Conservation (phyloP, 1,140 invertebrate species). For the Melitaea cinxia region DNA sequence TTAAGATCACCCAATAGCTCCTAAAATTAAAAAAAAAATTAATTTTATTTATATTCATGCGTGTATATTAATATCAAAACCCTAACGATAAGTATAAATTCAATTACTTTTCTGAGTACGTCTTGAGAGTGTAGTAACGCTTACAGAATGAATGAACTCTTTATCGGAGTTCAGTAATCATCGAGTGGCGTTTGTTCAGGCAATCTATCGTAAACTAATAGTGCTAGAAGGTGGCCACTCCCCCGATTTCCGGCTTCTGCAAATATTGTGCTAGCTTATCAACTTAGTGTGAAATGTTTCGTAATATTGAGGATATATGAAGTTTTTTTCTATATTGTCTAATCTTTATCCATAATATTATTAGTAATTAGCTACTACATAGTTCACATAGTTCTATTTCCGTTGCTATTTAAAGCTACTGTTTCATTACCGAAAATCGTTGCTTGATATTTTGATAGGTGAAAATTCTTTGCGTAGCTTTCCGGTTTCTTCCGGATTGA, state of each 20-base stretch:
- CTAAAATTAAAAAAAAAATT: too few relatives aligned
- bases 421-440: too few relatives aligned
- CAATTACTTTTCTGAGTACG: not conserved
- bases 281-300: conserved; percentile 6
- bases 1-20: too few relatives aligned
- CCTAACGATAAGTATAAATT: not conserved
- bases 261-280: conserved; percentile 50
- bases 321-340: not conserved
- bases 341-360: too few relatives aligned
- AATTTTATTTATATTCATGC: not conserved
- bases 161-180: conserved; percentile 40
- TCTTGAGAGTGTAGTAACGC: not conserved
- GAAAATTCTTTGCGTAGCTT: too few relatives aligned
- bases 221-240: conserved; percentile 34
- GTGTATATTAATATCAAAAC: not conserved
- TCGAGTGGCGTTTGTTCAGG: conserved; percentile 39
- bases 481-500: too few relatives aligned
- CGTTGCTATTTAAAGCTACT: too few relatives aligned
- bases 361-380: too few relatives aligned
- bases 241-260: conserved; percentile 51
- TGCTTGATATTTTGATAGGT: too few relatives aligned
- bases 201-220: conserved; percentile 34
- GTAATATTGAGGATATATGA: conserved; percentile 10
- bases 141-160: conserved; percentile 44
- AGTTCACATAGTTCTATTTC: too few relatives aligned